Evolutionary conservation across 2,797 vertebrate species (phyloP), one percentile per base, ranked within the genome.

Genomic region (Takifugu ocellatus): DNA sequence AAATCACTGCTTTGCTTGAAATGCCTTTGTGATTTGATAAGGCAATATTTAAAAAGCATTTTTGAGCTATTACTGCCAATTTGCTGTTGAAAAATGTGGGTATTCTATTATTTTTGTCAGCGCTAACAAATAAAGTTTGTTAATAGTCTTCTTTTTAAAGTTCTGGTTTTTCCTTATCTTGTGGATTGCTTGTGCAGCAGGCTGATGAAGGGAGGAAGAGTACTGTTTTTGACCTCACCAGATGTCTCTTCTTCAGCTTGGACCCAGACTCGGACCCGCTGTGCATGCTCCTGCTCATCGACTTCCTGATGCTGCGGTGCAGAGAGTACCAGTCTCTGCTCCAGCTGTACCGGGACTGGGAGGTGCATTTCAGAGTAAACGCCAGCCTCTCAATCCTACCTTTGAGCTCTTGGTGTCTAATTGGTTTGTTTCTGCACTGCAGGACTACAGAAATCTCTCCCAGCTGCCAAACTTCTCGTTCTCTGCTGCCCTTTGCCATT

Each of bases 391-490:
- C 1, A 21, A 15, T 21, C 2, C 33, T 3, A 16, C 14, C 15
- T 2, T 50, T 55, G 44, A 3, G 56, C 8, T 49, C 15, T 59
- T 49, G 29, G 9, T 8, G 56, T 6, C 9, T 11, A 36, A 31
- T 45, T 17, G 15, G 15, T 59, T 56, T 64, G 7, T 52, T 57
- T 33, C 56, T 55, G 4, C 25, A 0, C 77, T 78, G 60, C 73
- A 99, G 97, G 91, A 88, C 50, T 94, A 96, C 85, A 92, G 93
- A 74, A 99, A 98, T 87, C 82, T 99, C 63, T 97, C 94, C 53
- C 96, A 97, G 91, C 93, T 99, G 72, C 97, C 97, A 58, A 99
- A 99, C 86, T 98, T 98, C 74, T 93, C 94, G 36, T 96, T 96
- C 84, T 99, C 97, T 0, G 90, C 94, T 50, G 93, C 96, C 0